These are phyloP conservation scores for Leuciscus waleckii DNA, from an alignment of 2,797 vertebrate species.

Conservation along the genomic window DNA sequence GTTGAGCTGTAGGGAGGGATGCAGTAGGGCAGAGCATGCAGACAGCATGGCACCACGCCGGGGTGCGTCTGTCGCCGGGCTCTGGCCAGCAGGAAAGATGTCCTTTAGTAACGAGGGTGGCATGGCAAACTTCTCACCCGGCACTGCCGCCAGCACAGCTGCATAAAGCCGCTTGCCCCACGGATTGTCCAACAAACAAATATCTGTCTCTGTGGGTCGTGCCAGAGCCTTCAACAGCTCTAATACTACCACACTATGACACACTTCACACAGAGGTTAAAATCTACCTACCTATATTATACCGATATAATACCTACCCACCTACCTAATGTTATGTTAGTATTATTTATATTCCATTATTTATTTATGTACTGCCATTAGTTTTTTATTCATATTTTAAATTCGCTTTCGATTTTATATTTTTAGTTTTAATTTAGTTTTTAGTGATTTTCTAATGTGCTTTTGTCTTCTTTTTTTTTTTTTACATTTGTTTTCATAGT, in stretches of 20 bases:
- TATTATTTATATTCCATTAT: not conserved
- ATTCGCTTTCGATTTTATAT: not conserved
- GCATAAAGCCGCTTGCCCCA: constrained; percentile 56
- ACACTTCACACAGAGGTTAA: not conserved
- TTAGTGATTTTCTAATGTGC: not conserved
- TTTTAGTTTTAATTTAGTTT: not conserved
- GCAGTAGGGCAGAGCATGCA: constrained; percentile 61
- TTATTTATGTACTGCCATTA: not conserved
- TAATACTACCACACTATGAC: constrained; percentile 10
- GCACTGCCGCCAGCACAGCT: constrained; percentile 50
- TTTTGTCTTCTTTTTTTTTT: fast-evolving
- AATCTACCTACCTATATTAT: not conserved
- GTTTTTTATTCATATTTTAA: not conserved
- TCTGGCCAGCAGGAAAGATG: constrained; percentile 67
- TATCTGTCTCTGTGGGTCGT: not conserved
- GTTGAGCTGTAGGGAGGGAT: constrained; percentile 53
- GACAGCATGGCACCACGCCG: constrained; percentile 70
- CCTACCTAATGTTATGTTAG: not conserved
- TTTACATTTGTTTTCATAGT: too few species aligned
- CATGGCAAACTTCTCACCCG: constrained; percentile 60
- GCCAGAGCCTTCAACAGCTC: not conserved
- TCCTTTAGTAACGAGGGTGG: constrained; percentile 59
- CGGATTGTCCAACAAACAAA: constrained; percentile 58
- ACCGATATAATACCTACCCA: not conserved
- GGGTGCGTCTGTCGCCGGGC: constrained; percentile 70